phyloP scores from a whole-genome alignment of 2,113 vertebrate species.

The Syrrhaptes paradoxus region DNA sequence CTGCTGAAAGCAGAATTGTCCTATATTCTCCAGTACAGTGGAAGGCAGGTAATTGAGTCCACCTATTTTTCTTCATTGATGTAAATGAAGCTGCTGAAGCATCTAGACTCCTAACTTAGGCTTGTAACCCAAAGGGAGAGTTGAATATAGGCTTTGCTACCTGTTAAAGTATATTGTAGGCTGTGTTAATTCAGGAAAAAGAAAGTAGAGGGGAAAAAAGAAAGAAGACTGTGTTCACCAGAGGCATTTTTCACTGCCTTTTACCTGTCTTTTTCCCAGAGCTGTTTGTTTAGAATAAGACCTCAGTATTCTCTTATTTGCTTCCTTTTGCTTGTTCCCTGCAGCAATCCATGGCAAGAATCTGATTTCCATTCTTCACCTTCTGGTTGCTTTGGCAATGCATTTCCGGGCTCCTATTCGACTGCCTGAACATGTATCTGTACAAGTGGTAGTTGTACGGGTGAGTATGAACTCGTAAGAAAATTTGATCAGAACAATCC shows the following conservation, averaged over 20 bases:
- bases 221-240: not conserved
- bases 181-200: not conserved
- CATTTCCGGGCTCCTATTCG: slow-evolving; percentile 92
- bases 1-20: not conserved
- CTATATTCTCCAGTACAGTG: not conserved
- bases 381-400: slow-evolving; percentile 89
- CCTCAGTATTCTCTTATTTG: not conserved
- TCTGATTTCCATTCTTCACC: slow-evolving; percentile 88
- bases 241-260: not conserved
- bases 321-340: not conserved
- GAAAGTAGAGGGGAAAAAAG: not conserved
- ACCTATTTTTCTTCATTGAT: not conserved
- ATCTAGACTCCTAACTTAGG: not conserved
- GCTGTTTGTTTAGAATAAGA: not conserved
- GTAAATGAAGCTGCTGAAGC: not conserved
- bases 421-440: slow-evolving; percentile 90
- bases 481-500: not conserved
- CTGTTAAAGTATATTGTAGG: not conserved
- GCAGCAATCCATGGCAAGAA: slow-evolving; percentile 94
- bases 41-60: not conserved
- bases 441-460: slow-evolving; percentile 91
- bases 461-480: slow-evolving; percentile 65
- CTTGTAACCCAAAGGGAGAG: not conserved
- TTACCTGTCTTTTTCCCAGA: not conserved
- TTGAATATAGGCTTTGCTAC: not conserved